Base-by-base conservation (phyloP, 2,113 vertebrate genomes). In the Tapirus terrestris region DNA sequence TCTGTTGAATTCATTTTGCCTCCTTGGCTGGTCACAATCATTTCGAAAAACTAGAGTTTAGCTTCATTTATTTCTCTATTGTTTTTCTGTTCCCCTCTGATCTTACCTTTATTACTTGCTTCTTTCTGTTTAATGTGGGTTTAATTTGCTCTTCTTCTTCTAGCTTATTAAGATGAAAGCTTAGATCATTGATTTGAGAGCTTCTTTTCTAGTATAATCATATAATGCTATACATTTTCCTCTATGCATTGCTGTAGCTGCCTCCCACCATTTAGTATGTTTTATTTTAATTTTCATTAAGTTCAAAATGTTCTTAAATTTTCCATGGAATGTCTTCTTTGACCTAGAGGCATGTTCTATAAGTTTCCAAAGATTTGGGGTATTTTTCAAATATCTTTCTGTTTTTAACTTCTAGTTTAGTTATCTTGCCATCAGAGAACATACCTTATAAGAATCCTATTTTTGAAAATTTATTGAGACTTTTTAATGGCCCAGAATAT, bases 281-380 rank as follows among this genome's bases (percentile, higher is more conserved):
- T 63, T 1, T 43, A 65, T 65, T 88, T 97, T 80, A 61, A 82
- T 89, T 95, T 96, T 79, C 36, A 75, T 88, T 84, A 39, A 81
- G 1, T 91, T 76, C 4, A 85, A 76, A 85, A 53, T 77, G 4
- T 53, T 91, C 80, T 25, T 51, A 83, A 88, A n/a, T 73, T 86
- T 61, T 21, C 20, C 33, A 27, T 81, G 21, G 53, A 2, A 33
- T 86, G 33, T 94, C 61, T 94, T 94, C 17, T 45, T 85, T 86
- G 21, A 63, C 7, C 9, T 91, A 90, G 16, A 91, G 76, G 10
- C 4, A 60, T 82, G 39, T 73, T 94, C 58, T 39, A 13, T 76
- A 93, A 81, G 77, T 96, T 85, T 79, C 27, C n/a, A 85, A 60
- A 80, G 25, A 89, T 36, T 93, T 75, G 17, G 8, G 21, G 12